Evolutionary conservation across 2,888 invertebrate genomes (phyloP), one percentile per base, ranked within the genome.

Genomic region (Muschampia plurimacula): DNA sequence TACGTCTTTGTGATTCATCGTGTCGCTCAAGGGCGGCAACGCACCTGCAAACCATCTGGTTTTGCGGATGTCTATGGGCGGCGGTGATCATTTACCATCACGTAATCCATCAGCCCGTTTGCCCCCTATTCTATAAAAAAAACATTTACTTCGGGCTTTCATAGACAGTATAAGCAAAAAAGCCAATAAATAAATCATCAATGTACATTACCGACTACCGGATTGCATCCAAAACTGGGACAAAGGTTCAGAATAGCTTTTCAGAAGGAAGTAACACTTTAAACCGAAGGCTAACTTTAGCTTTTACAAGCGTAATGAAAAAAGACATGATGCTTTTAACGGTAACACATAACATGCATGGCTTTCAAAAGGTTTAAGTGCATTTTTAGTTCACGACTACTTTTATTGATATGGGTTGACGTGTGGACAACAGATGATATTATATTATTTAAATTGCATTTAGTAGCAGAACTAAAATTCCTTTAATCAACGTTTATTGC

Each of bases 291-390:
- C 57, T 32, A 32, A 60, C 13, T 60, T 36, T 36, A 36, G 32
- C 60, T 60, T 60, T 44, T 49, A 49, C 49, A 41, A 64, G 49
- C 36, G 62, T 68, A 68, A 68, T 68, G 62, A 46, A 62, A 68
- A 68, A 68, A 62, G 68, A 60, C 68, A 60, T 2, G 41, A 36
- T 8, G 68, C 67, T 68, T 68, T 68, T 62, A 62, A 15, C 67
- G 12, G 68, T 0, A 44, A 59, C 12, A 60, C 41, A 32, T 13
- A 8, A 49, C 32, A 49, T 62, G 62, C 36, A 55, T 10, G 28
- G 22, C n/a, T 55, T 55, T 6, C 12, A 57, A 57, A 7, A 12
- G 57, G 28, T 28, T 57, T 22, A 7, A 12, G 57, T 57, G 28
- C 28, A 57, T 22, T 57, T 57, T 57, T 57, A 57, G 52, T 52